Evolutionary conservation across 2,113 vertebrate species (phyloP).

Genomic region (Sus scrofa): T2T-Sscrofa CM000816.6:26364501-26365000

Average conservation of each 20-base stretch:
- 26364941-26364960: background rate
- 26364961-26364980: background rate
- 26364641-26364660: constrained; percentile 16
- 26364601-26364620: background rate
- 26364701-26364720: background rate
- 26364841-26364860: constrained; percentile 74
- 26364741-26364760: constrained; percentile 16
- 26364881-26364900: constrained; percentile 79
- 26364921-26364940: constrained; percentile 48
- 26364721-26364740: background rate
- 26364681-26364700: background rate
- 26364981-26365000: background rate
- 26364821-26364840: constrained; percentile 64
- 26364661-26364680: background rate
- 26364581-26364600: background rate
- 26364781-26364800: constrained; percentile 29
- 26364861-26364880: background rate
- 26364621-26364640: background rate
- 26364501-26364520: background rate
- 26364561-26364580: background rate
- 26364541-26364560: background rate
- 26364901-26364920: constrained; percentile 37
- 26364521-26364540: background rate
- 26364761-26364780: background rate
- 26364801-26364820: constrained; percentile 73